These are phyloP conservation scores for Onthophagus taurus DNA, from an alignment of 1,140 invertebrate species.

Conservation along the genomic window DNA sequence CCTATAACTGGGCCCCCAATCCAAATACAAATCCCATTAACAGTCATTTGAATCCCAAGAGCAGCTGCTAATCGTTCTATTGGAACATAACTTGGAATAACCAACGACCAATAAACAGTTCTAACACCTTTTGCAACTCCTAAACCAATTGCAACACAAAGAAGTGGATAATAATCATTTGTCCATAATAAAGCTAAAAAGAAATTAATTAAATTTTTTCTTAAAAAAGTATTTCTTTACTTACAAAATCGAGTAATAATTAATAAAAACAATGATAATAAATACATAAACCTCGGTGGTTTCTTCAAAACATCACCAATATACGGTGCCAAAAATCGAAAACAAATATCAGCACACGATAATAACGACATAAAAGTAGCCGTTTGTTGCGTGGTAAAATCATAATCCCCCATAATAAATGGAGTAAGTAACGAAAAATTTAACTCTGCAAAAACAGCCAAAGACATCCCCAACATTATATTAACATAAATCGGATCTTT, in stretches of 20 bases:
- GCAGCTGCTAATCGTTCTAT: slow-evolving; percentile 51
- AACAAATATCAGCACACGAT: slow-evolving; percentile 47
- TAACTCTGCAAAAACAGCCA: slow-evolving; percentile 57
- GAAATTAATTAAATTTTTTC: slow-evolving; percentile 4
- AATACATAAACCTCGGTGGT: slow-evolving; percentile 33
- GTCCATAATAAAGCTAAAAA: slow-evolving; percentile 20
- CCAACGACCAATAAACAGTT: slow-evolving; percentile 56
- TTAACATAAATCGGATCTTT: slow-evolving; percentile 48
- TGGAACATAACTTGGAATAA: slow-evolving; percentile 55
- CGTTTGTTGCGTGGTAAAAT: slow-evolving; percentile 45
- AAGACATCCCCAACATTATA: slow-evolving; percentile 54
- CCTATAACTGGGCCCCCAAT: slow-evolving; percentile 25
- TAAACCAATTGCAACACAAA: slow-evolving; percentile 43
- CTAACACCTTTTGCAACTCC: slow-evolving; percentile 54
- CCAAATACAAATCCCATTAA: slow-evolving; percentile 40
- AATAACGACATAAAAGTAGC: slow-evolving; percentile 52
- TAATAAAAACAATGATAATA: slow-evolving; percentile 32
- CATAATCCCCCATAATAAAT: slow-evolving; percentile 54
- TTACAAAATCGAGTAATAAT: slow-evolving; percentile 34
- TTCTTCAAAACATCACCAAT: slow-evolving; percentile 40
- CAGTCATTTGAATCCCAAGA: slow-evolving; percentile 50
- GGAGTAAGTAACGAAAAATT: slow-evolving; percentile 61
- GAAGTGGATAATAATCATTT: slow-evolving; percentile 15
- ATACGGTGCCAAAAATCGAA: slow-evolving; percentile 52
- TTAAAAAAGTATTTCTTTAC: slow-evolving; percentile 6